phyloP scores from a whole-genome alignment of 2,888 invertebrate genomes.

The Alloscopus bannaensis region DNA sequence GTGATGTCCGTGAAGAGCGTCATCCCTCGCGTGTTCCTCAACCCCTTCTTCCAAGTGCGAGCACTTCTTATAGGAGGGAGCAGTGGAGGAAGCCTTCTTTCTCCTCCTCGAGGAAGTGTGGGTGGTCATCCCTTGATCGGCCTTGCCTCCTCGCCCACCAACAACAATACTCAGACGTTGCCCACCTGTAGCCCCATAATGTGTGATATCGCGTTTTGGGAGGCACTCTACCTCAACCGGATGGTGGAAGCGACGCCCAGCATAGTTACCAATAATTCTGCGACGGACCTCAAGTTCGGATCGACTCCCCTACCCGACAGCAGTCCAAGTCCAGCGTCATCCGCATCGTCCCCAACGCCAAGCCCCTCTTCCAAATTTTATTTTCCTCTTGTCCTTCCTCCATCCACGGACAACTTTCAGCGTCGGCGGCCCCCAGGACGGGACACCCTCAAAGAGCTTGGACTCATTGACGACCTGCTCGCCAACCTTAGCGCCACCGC shows the following conservation, averaged over 20 bases:
- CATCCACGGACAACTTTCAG: conserved; percentile 31
- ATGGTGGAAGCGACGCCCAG: conserved; percentile 51
- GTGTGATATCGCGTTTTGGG: conserved; percentile 69
- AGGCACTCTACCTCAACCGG: conserved; percentile 64
- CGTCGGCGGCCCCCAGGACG: conserved; percentile 53
- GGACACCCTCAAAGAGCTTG: conserved; percentile 57
- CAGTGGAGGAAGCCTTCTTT: too few relatives aligned
- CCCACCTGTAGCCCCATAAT: conserved; percentile 63
- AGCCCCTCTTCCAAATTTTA: conserved; percentile 37
- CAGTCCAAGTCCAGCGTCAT: conserved; percentile 1
- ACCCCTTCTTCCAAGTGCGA: conserved; percentile 69
- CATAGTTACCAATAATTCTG: conserved; percentile 38
- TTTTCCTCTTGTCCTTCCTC: conserved; percentile 28
- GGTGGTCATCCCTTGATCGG: not conserved
- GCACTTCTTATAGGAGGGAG: conserved; percentile 48
- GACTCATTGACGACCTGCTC: conserved; percentile 66
- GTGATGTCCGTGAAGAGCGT: conserved; percentile 2
- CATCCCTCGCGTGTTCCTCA: conserved; percentile 53
- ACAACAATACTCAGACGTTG: conserved; percentile 57
- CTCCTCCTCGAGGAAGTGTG: conserved; percentile 2
- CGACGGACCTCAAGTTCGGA: too few relatives aligned
- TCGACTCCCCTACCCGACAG: not conserved
- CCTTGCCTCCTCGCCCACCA: not conserved
- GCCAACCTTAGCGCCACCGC: conserved; percentile 60
- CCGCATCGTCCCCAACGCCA: conserved; percentile 18